phyloP scores from a whole-genome alignment of 2,797 vertebrate genomes.

The Eutrigla gurnardus region DNA sequence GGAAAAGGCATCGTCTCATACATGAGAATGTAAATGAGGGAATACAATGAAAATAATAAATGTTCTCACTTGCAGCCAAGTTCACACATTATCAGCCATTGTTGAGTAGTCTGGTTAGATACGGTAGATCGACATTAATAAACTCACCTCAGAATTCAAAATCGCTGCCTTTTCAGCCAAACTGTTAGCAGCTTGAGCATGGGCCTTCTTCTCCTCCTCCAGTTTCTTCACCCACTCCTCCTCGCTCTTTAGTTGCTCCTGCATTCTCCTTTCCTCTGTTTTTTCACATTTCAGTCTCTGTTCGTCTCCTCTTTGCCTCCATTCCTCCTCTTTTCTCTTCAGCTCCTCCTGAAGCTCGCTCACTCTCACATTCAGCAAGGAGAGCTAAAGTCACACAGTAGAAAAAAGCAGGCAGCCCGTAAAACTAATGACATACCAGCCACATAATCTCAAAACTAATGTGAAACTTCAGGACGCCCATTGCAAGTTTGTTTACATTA shows the following conservation, averaged over 20 bases:
- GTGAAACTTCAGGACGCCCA: conserved; percentile 34
- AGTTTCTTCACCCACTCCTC: conserved; percentile 19
- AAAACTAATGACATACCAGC: conserved; percentile 35
- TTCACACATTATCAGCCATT: conserved; percentile 21
- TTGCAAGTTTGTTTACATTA: conserved; percentile 1
- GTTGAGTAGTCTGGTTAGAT: conserved; percentile 4
- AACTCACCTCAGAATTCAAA: conserved; percentile 50
- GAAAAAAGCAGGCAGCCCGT: conserved; percentile 20
- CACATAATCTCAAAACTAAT: conserved; percentile 44
- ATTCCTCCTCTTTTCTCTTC: conserved; percentile 33
- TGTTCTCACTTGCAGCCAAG: conserved; percentile 5
- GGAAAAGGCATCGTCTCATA: neutral
- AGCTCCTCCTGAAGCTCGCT: conserved; percentile 50
- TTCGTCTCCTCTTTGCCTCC: conserved; percentile 36
- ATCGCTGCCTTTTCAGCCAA: conserved; percentile 32
- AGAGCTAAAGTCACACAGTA: conserved; percentile 39
- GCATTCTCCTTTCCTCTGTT: conserved; percentile 37
- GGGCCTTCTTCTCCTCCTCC: conserved; percentile 25
- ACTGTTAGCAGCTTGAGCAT: conserved; percentile 22
- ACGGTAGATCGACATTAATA: conserved; percentile 23
- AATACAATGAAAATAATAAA: neutral
- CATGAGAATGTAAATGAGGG: neutral
- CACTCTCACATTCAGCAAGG: conserved; percentile 28
- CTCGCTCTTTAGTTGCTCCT: conserved; percentile 24
- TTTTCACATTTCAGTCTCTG: conserved; percentile 33